Base-by-base conservation (phyloP, 2,797 vertebrate genomes). In the Ptychobarbus kaznakovi region DNA sequence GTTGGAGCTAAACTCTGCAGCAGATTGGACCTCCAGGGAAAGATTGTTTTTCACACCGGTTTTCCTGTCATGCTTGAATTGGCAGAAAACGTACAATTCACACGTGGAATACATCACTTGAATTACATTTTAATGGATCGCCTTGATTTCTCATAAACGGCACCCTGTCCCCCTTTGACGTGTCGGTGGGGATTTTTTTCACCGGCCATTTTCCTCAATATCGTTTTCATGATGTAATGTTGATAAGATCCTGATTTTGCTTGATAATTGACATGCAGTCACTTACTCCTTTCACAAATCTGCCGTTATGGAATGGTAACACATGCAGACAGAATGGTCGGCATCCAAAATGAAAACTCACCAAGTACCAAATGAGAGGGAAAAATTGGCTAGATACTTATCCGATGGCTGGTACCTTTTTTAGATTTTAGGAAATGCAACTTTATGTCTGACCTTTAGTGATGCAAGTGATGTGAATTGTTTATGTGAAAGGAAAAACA, bases 11-110 rank as follows among this genome's bases (percentile, higher is more conserved):
- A 32, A 32, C 32, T 32, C 32, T 32, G 32, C 32, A 32, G 32
- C 32, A 32, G 32, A 32, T 32, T 32, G 32, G 32, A 32, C 32
- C 32, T 32, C 32, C 32, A 32, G 32, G 32, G 32, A 32, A 32
- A 32, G 32, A 32, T 32, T 32, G 88, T 85, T 87, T 91, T 92
- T 90, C 87, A 87, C 90, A 86, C 88, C 86, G 89, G 81, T 88
- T 93, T 90, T 88, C 72, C 44, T 80, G 46, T 91, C 38, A 4
- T 83, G 84, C 85, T 84, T 83, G 83, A 81, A 83, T 92, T 92
- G 92, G 91, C 91, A 92, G 89, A 92, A 83, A 91, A 86, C 83
- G 83, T 83, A 86, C 75, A 91, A 89, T 92, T 91, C 91, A 84
- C 72, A 81, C n/a, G 75, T 92, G 91, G 87, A 90, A 88, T 91